Conservation (phyloP, 2,888 invertebrate species). For the Pantelozetes paolii region DNA sequence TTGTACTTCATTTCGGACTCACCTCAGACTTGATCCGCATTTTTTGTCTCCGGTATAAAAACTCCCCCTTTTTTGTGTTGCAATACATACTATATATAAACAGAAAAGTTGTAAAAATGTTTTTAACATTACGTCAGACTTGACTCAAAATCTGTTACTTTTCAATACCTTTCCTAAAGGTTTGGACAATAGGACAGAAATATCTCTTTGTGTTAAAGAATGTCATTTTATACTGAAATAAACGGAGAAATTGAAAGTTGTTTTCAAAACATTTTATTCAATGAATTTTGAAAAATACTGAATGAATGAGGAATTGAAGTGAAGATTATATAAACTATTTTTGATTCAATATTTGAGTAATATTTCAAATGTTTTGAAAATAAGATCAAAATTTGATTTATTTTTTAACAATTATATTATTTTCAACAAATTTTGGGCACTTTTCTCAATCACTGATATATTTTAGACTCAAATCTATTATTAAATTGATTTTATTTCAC, state of each 20-base stretch:
- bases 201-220: not conserved
- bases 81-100: too few relatives aligned
- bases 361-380: too few relatives aligned
- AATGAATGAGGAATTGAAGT: too few relatives aligned
- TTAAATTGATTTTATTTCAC: constrained; percentile 11
- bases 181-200: not conserved
- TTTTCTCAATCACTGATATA: not conserved
- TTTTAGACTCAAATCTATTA: not conserved
- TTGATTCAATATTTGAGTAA: too few relatives aligned
- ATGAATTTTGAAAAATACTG: too few relatives aligned
- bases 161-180: not conserved
- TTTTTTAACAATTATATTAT: too few relatives aligned
- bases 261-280: too few relatives aligned
- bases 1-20: not conserved
- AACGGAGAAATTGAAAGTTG: not conserved
- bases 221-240: not conserved
- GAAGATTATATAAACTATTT: too few relatives aligned
- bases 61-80: not conserved
- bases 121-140: not conserved
- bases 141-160: not conserved
- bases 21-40: not conserved
- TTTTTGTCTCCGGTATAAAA: not conserved
- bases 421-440: too few relatives aligned
- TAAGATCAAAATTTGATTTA: too few relatives aligned
- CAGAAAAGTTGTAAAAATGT: constrained; percentile 11